These are phyloP conservation scores for Geotrypetes seraphini DNA, from an alignment of 2,797 vertebrate species.

Conservation along the genomic window DNA sequence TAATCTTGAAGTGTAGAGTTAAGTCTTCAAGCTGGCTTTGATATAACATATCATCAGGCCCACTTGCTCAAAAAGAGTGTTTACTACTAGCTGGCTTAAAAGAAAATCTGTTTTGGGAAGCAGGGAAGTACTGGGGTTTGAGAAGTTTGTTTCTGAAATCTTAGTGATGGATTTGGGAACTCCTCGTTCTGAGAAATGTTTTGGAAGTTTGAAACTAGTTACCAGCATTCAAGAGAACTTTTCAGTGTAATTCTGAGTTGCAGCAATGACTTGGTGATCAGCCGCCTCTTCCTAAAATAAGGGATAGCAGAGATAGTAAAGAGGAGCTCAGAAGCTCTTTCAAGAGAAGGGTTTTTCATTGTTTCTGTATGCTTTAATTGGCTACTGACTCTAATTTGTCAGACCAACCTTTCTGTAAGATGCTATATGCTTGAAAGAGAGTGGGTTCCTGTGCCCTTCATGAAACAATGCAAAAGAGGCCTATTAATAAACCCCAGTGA, in stretches of 20 bases:
- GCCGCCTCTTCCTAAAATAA: constrained; percentile 43
- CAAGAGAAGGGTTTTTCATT: constrained; percentile 48
- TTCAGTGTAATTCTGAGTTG: constrained; percentile 59
- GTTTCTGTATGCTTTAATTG: constrained; percentile 53
- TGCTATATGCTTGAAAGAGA: constrained; percentile 36
- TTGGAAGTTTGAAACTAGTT: constrained; percentile 50
- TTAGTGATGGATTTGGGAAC: constrained; percentile 64
- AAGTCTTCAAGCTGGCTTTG: constrained; percentile 43
- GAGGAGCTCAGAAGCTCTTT: constrained; percentile 39
- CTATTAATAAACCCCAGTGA: constrained; percentile 35
- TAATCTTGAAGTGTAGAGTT: constrained; percentile 47
- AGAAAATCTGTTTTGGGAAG: constrained; percentile 37
- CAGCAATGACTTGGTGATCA: constrained; percentile 49
- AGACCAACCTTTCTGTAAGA: constrained; percentile 40
- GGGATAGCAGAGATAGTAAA: constrained; percentile 32
- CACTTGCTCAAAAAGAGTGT: constrained; percentile 63
- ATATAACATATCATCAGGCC: constrained; percentile 46
- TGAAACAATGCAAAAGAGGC: constrained; percentile 26
- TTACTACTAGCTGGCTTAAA: constrained; percentile 60
- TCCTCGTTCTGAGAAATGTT: constrained; percentile 52
- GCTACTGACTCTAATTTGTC: constrained; percentile 51
- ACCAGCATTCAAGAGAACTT: constrained; percentile 54
- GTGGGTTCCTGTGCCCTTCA: constrained; percentile 46
- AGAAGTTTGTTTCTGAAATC: constrained; percentile 64
- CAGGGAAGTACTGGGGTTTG: constrained; percentile 54